Evolutionary conservation across 2,113 vertebrate genomes (phyloP), one percentile per base, ranked within the genome.

Genomic region (Amia ocellicauda): DNA sequence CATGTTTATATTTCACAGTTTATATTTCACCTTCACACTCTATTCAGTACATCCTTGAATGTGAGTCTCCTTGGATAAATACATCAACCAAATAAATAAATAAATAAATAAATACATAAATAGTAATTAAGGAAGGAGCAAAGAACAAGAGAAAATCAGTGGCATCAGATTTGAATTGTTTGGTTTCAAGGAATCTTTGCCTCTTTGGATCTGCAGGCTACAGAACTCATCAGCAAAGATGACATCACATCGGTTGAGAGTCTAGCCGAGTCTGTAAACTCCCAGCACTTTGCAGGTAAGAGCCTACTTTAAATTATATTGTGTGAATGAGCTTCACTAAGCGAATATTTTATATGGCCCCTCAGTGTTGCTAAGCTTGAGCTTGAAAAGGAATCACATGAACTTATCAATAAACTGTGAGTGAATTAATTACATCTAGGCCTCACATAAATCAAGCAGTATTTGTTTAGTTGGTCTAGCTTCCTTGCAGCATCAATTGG

Each of bases 201-300:
- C 20, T 50, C 47, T 50, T 50, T 57, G 62, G 2, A 29, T 31
- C 2, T 14, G 0, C 68, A 91, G 91, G 82, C 75, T 58, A 80
- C 85, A 0, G 88, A 92, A 3, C 74, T 88, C 55, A 81, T 76
- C 24, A 80, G 89, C 52, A 90, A 81, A 62, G 90, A 92, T 4
- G 86, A 89, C 50, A 72, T 85, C 54, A 90, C 92, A 0, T 87
- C 92, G 0, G 93, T 95, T 19, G 94, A 94, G 70, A 92, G 86
- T 66, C 74, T 96, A n/a, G 78, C 89, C 0, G 93, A 93, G 43
- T 79, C 88, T 0, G 89, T 92, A 60, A 84, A 89, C 42, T 80
- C 90, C 11, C 82, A 94, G 29, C 93, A 89, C 70, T 97, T 98
- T 64, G 86, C 93, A 71, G 93, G 95, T 95, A 72, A 79, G 71